These are phyloP conservation scores for Typhlichthys eigenmanni DNA, from an alignment of 2,797 vertebrate species.

Conservation along the genomic window DNA sequence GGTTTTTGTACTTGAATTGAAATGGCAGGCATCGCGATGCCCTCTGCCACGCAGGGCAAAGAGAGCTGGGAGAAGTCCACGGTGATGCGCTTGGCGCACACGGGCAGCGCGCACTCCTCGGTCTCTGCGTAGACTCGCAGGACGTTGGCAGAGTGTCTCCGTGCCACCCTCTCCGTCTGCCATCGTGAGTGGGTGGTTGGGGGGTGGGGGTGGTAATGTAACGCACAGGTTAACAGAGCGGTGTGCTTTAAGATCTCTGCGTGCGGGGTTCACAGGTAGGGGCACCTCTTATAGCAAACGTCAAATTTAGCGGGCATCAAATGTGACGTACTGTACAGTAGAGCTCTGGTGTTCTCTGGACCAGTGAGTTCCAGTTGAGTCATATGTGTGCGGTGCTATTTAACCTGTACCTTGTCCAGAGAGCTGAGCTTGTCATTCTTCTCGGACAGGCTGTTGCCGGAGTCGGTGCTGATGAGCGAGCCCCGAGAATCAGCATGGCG, in stretches of 20 bases:
- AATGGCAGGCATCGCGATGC: conserved; percentile 61
- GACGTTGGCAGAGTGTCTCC: conserved; percentile 86
- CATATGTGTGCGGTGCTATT: neutral
- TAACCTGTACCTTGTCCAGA: conserved; percentile 87
- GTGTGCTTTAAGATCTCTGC: neutral
- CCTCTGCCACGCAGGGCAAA: conserved; percentile 77
- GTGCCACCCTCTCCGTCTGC: conserved; percentile 83
- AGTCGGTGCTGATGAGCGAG: conserved; percentile 95
- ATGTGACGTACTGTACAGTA: neutral
- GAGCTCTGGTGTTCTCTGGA: neutral
- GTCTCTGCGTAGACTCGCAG: conserved; percentile 71
- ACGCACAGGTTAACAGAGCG: conserved; percentile 57
- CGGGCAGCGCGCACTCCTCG: conserved; percentile 72
- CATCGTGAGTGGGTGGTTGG: conserved; percentile 14
- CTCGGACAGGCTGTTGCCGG: conserved; percentile 88
- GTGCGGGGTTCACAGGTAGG: neutral
- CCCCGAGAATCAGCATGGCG: conserved; percentile 91
- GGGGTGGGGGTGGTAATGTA: conserved; percentile 46
- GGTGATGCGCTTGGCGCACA: conserved; percentile 83
- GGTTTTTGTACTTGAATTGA: conserved; percentile 73
- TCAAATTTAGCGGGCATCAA: neutral
- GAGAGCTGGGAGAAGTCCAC: conserved; percentile 91
- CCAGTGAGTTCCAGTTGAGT: too few relatives aligned
- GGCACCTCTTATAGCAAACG: conserved; percentile 5
- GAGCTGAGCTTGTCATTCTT: conserved; percentile 90